Evolutionary conservation across 2,113 vertebrate genomes (phyloP).

Genomic region (Dryoscopus gambensis): DNA sequence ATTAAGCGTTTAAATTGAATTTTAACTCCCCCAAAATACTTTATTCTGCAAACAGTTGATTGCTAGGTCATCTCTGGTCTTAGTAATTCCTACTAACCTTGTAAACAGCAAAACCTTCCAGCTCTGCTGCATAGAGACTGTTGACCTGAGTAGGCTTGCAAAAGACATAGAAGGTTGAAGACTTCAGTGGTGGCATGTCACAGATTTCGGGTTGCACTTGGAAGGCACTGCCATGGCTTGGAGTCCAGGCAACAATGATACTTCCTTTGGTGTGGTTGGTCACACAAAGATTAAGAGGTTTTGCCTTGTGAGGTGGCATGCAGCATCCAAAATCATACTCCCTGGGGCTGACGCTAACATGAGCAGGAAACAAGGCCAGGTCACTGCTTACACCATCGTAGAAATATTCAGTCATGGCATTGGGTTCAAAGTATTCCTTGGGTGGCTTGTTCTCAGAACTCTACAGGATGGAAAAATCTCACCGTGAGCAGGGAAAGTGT

Average conservation of each 20-base stretch:
- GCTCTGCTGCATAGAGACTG: conserved; percentile 76
- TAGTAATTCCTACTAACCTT: conserved; percentile 73
- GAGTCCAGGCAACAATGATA: conserved; percentile 83
- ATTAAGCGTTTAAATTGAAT: neutral
- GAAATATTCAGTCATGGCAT: conserved; percentile 76
- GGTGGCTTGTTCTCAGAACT: neutral
- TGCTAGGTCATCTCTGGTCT: neutral
- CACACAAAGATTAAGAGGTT: conserved; percentile 73
- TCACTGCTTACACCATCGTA: conserved; percentile 9
- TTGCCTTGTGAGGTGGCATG: neutral
- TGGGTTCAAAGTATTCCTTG: neutral
- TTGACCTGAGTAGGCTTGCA: conserved; percentile 79
- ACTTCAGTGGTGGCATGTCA: conserved; percentile 83
- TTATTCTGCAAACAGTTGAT: neutral
- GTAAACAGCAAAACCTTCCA: conserved; percentile 87
- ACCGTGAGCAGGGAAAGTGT: neutral
- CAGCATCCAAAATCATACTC: conserved; percentile 83
- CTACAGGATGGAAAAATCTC: conserved; percentile 16
- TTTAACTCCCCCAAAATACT: neutral
- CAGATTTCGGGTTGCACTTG: conserved; percentile 73
- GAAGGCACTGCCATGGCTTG: conserved; percentile 70
- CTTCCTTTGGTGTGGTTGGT: conserved; percentile 85
- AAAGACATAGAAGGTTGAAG: conserved; percentile 77
- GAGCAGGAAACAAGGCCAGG: conserved; percentile 59
- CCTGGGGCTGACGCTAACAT: conserved; percentile 73